A percentile compares a stretch with the other conserved stretches of the same genome.
Conservation (phyloP, 2,113 vertebrate species). For the Triplophysa siluroides region DNA sequence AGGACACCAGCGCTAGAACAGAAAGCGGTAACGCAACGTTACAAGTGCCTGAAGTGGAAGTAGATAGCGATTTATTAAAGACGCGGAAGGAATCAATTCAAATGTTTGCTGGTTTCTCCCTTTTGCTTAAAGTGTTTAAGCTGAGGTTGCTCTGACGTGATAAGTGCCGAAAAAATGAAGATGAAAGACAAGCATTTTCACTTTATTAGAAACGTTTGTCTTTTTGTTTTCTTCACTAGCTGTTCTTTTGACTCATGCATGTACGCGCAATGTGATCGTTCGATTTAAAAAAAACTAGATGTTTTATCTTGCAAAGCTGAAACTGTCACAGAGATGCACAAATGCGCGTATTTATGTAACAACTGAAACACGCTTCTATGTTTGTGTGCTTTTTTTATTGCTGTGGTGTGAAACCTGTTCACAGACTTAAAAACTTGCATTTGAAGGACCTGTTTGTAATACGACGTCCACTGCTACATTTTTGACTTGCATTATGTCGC, state of each 20-base stretch:
- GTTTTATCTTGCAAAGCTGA: too few species aligned
- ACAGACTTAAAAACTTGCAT: conserved; percentile 20
- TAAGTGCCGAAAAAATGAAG: conserved; percentile 76
- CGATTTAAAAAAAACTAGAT: background rate
- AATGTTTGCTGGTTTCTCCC: conserved; percentile 70
- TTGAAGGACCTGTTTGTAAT: background rate
- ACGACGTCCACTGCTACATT: background rate
- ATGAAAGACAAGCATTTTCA: conserved; percentile 60
- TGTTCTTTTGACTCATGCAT: background rate
- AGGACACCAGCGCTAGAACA: background rate
- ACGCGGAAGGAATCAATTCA: conserved; percentile 61
- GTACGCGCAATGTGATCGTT: background rate
- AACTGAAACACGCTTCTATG: background rate
- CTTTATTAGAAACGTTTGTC: conserved; percentile 63
- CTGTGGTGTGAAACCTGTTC: background rate
- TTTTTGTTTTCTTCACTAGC: conserved; percentile 27
- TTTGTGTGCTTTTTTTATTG: conserved; percentile 1
- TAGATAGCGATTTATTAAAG: conserved; percentile 24
- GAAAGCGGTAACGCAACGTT: background rate
- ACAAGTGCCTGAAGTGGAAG: background rate
- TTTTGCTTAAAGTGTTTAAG: conserved; percentile 51
- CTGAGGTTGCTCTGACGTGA: conserved; percentile 73
- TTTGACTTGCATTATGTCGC: conserved; percentile 35
- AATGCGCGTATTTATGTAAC: too few species aligned
- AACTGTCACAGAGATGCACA: too few species aligned